phyloP scores from a whole-genome alignment of 2,797 vertebrate species.

The Dryobates pubescens region DNA sequence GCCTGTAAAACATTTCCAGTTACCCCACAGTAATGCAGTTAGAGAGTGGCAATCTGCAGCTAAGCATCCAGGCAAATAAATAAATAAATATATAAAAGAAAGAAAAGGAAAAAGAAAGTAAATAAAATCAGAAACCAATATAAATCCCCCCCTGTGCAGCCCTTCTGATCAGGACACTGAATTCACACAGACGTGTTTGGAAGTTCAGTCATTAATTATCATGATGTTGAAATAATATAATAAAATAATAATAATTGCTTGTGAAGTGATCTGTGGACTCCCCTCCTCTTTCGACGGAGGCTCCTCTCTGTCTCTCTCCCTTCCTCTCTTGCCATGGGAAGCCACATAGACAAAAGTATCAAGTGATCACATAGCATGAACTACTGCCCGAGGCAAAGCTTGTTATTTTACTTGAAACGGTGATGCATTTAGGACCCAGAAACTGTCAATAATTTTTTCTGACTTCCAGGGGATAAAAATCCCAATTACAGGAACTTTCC shows the following conservation, averaged over 20 bases:
- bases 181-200: constrained; percentile 41
- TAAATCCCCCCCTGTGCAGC: constrained; percentile 39
- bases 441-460: constrained; percentile 69
- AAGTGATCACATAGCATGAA: constrained; percentile 71
- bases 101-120: background rate
- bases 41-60: constrained; percentile 54
- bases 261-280: constrained; percentile 37
- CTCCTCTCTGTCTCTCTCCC: constrained; percentile 57
- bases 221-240: constrained; percentile 61
- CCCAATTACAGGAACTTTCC: constrained; percentile 36
- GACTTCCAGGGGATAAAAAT: constrained; percentile 67
- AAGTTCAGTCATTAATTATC: constrained; percentile 63
- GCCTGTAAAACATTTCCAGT: constrained; percentile 54
- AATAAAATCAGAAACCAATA: constrained; percentile 33
- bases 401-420: constrained; percentile 71
- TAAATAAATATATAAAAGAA: background rate
- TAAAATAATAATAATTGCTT: constrained; percentile 62
- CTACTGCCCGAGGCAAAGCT: constrained; percentile 59
- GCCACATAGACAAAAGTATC: constrained; percentile 53
- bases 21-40: constrained; percentile 61
- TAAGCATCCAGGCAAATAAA: constrained; percentile 3
- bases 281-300: constrained; percentile 13
- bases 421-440: constrained; percentile 67
- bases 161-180: constrained; percentile 9
- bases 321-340: constrained; percentile 18